Base-by-base conservation (phyloP, 2,797 vertebrate species). In the Chrysolophus pictus region DNA sequence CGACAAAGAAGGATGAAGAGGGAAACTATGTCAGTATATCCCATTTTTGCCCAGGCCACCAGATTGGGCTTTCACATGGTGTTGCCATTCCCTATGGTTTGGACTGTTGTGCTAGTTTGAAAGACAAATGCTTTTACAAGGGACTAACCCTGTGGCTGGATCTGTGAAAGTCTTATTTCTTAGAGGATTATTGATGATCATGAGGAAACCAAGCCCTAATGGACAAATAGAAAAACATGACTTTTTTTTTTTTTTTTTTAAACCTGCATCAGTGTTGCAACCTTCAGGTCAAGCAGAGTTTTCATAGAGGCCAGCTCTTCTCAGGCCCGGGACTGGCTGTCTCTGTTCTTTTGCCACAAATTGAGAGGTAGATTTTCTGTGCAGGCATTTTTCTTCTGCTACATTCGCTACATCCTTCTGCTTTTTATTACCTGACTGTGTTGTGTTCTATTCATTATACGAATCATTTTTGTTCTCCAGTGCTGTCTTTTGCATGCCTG, bases 121-220 rank as follows among this genome's bases (percentile, higher is more conserved):
- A 56, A 91, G 63, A 60, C 60, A 10, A 2, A 41, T 63, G 51
- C 33, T 35, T 93, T 91, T 60, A 55, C 29, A 14, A 68, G 41
- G 81, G 80, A 90, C 91, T 92, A 94, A 84, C 74, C 64, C 60
- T 24, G n/a, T 2, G n/a, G 4, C 77, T 76, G 44, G 46, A 81
- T 78, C 56, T 87, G 68, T 94, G 88, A 86, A 92, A 90, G 26
- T 44, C 73, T 53, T 71, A 2, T 94, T 95, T 88, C 84, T 82
- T 42, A 37, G 60, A 71, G 74, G 71, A 79, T 79, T 96, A 82
- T 62, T 68, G 69, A 55, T 46, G 90, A 83, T 83, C 47, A 39
- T 33, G 68, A 82, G 47, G 77, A 94, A 94, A 82, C 33, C 9
- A 68, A 68, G 24, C 29, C 49, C 59, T 88, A 80, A 94, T 69